Conservation (phyloP, 1,140 invertebrate genomes). For the Brachionus manjavacas region DNA sequence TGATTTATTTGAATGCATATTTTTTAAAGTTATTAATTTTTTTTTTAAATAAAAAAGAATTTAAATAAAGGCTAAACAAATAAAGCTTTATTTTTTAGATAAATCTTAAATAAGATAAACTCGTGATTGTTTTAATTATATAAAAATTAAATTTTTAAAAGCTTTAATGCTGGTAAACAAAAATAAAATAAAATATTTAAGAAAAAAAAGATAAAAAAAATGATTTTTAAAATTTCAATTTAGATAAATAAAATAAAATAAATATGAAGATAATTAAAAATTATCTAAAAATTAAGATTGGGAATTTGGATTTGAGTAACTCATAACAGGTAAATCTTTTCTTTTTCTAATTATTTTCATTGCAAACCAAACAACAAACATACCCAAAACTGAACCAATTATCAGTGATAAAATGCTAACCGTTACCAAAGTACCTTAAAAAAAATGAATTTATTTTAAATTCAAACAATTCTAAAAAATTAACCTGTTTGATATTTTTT, state of each 20-base stretch:
- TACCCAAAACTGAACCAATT: not conserved
- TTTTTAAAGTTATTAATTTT: not conserved
- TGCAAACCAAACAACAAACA: not conserved
- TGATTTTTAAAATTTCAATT: not conserved
- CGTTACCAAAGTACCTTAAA: not conserved
- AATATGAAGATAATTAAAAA: not conserved
- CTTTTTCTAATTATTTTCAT: not conserved
- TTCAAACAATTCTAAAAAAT: not conserved
- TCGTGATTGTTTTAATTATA: not conserved
- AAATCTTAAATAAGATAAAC: not conserved
- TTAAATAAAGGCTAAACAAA: not conserved
- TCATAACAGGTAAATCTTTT: slow-evolving; percentile 20
- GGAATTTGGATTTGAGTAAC: slow-evolving; percentile 12
- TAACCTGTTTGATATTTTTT: slow-evolving; percentile 4
- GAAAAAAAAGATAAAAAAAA: not conserved
- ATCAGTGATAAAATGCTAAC: not conserved
- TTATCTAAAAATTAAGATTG: not conserved
- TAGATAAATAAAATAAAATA: not conserved
- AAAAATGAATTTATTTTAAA: not conserved
- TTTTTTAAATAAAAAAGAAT: not conserved
- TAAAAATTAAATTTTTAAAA: not conserved
- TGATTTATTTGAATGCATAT: not conserved
- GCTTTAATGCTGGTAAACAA: not conserved
- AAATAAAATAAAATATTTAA: not conserved
- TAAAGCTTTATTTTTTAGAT: not conserved